Evolutionary conservation across 1,140 invertebrate species (phyloP).

Genomic region (Drosophila pruinosa): DNA sequence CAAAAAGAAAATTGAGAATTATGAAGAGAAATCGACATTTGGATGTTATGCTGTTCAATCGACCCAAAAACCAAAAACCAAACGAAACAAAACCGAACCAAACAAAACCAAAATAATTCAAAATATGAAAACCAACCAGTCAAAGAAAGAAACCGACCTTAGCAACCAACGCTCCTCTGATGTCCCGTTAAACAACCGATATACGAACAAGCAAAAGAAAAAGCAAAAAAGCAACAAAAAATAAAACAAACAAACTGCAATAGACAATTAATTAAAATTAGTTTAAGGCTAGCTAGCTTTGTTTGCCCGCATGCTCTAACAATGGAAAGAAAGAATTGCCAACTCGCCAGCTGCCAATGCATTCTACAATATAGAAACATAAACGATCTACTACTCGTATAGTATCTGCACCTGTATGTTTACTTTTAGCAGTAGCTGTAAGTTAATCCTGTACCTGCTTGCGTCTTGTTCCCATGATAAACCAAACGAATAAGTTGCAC

Average conservation of each 20-base stretch:
- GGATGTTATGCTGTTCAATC: constrained; percentile 82
- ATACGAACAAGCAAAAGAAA: constrained; percentile 33
- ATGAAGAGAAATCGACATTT: constrained; percentile 79
- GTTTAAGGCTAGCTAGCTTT: too few relatives aligned
- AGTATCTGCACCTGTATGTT: constrained; percentile 1
- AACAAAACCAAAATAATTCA: constrained; percentile 2
- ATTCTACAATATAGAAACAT: neutral
- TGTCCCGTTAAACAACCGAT: constrained; percentile 28
- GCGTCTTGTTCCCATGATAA: neutral
- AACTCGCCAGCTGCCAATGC: constrained; percentile 1
- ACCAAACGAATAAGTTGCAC: constrained; percentile 20
- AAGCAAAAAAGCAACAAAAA: constrained; percentile 19
- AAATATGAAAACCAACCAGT: constrained; percentile 10
- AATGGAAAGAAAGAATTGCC: constrained; percentile 10
- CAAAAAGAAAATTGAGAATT: constrained; percentile 52
- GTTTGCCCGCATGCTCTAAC: constrained; percentile 54
- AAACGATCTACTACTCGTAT: too few relatives aligned
- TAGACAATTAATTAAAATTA: constrained; percentile 34
- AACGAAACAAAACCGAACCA: constrained; percentile 17
- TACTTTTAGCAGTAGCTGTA: constrained; percentile 8
- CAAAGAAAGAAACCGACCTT: constrained; percentile 24
- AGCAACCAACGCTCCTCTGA: constrained; percentile 15
- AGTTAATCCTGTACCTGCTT: neutral
- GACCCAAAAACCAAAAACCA: constrained; percentile 31
- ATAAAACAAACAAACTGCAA: constrained; percentile 30